phyloP scores from a whole-genome alignment of 2,888 invertebrate genomes.

The Cephus runcator region DNA sequence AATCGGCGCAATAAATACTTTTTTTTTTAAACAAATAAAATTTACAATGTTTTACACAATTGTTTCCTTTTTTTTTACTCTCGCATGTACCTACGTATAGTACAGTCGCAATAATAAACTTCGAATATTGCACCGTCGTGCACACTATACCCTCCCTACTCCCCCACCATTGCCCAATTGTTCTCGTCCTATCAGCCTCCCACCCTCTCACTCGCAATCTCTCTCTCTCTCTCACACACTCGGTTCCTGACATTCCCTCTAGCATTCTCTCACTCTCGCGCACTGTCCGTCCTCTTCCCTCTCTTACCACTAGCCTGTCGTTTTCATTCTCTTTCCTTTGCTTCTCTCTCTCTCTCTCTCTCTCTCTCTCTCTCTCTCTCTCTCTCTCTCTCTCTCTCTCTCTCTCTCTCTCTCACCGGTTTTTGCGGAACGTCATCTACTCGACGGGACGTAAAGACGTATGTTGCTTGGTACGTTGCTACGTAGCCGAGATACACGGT shows the following conservation, averaged over 20 bases:
- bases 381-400: background rate
- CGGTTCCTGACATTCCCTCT: background rate
- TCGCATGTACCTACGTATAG: conserved; percentile 13
- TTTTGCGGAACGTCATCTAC: too few relatives aligned
- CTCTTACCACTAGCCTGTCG: background rate
- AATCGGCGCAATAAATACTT: conserved; percentile 60
- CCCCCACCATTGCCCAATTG: background rate
- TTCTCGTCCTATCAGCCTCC: background rate
- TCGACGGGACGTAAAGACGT: too few relatives aligned
- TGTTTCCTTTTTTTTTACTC: conserved; percentile 20
- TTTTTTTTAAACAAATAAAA: conserved; percentile 57
- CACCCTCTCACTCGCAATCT: conserved; percentile 16
- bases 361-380: too few relatives aligned
- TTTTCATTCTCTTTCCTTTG: conserved; percentile 10
- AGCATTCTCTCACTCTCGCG: background rate
- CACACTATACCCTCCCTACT: background rate
- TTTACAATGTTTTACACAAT: conserved; percentile 59
- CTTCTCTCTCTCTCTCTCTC: conserved; percentile 1
- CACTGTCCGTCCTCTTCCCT: conserved; percentile 7
- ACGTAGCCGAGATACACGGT: too few relatives aligned
- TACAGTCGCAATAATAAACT: conserved; percentile 27
- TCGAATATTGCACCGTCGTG: conserved; percentile 31
- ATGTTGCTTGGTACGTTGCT: too few relatives aligned
- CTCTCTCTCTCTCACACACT: background rate
- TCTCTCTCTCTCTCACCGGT: too few relatives aligned